Base-by-base conservation (phyloP, 1,140 invertebrate species). In the Acromyrmex heyeri region DNA sequence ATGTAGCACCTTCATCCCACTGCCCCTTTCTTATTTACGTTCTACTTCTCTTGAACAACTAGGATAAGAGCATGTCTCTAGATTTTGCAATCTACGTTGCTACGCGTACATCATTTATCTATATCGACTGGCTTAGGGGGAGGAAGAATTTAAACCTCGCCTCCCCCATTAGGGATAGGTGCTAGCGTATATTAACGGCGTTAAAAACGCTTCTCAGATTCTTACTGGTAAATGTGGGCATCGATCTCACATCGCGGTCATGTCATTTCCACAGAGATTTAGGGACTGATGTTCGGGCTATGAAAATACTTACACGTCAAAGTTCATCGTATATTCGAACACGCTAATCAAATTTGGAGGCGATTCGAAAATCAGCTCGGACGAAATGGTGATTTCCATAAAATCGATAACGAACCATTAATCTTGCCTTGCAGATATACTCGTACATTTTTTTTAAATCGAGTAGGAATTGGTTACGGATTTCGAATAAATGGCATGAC, bases 261-360 rank as follows among this genome's bases (percentile, higher is more conserved):
- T 81, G 10, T 67, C 27, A 3, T 67, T 34, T 34, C 2, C 16
- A 16, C 24, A n/a, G 18, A 53, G 5, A 79, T 27, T 48, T 16
- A 12, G 34, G 7, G 8, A 38, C 59, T 34, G 27, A 21, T 69
- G 27, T 12, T 69, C n/a, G 34, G 16, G 8, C 21, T n/a, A 44
- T 5, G 14, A 73, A 61, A 83, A 83, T 83, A 82, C 79, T 82
- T 82, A 83, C 79, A 73, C 53, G 79, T 82, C 69, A 73, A 61
- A 61, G 27, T 50, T 75, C 34, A 64, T 73, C 34, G 24, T 18
- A 50, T 61, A 75, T 57, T 50, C 38, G 70, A 12, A 4, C 30
- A 59, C 16, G 24, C 18, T 57, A 53, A 27, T 82, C 4, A 30
- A 82, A 24, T 59, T 59, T 30, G 57, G 6, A 73, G 55, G 38